A percentile compares a stretch with the other conserved stretches of the same genome.
Evolutionary conservation across 2,797 vertebrate genomes (phyloP).

Genomic region (Phoeniculus purpureus): DNA sequence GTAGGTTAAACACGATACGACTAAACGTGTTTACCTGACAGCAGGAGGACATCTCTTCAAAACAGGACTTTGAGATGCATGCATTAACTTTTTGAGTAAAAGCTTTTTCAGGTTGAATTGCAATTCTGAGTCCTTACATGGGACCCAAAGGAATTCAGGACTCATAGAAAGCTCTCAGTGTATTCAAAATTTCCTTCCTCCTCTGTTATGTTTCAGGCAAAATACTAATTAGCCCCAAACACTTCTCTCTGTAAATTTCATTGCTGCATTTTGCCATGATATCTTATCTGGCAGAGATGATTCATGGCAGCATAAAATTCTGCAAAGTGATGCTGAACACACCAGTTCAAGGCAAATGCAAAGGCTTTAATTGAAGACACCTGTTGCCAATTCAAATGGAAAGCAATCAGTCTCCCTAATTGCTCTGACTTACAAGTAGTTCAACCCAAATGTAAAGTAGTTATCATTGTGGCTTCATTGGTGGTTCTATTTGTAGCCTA

Average conservation of each 20-base stretch:
- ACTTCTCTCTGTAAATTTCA: neutral
- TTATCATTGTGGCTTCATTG: neutral
- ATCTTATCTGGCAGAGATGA: neutral
- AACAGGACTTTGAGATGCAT: neutral
- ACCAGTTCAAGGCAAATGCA: slow-evolving; percentile 12
- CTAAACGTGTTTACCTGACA: neutral
- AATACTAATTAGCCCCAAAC: neutral
- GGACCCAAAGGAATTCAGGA: neutral
- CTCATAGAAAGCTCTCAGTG: neutral
- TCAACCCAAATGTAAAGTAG: slow-evolving; percentile 24
- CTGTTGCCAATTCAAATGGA: slow-evolving; percentile 8
- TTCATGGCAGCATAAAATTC: neutral
- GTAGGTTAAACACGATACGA: neutral
- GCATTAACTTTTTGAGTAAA: neutral
- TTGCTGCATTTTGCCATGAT: neutral
- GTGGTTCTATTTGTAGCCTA: slow-evolving; percentile 2
- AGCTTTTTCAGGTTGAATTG: neutral
- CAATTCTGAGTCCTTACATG: neutral
- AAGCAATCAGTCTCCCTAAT: slow-evolving; percentile 32
- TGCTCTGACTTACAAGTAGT: slow-evolving; percentile 27
- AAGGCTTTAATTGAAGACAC: slow-evolving; percentile 8
- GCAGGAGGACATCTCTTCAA: neutral
- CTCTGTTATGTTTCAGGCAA: neutral
- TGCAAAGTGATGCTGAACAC: neutral
- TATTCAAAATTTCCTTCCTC: neutral